Evolutionary conservation across 2,113 vertebrate genomes (phyloP).

Genomic region (Anguilla rostrata): DNA sequence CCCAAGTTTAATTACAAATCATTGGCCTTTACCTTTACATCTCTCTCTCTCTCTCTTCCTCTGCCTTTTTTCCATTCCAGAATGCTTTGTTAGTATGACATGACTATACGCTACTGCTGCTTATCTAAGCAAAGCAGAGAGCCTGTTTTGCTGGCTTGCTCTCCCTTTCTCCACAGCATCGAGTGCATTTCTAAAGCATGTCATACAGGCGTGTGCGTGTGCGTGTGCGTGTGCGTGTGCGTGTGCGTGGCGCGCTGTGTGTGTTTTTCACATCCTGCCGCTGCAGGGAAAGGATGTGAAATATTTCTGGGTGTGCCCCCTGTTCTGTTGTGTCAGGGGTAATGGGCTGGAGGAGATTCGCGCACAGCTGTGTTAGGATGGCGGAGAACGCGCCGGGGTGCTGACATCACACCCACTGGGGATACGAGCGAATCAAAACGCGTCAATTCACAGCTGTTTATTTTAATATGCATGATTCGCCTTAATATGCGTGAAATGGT

Average conservation of each 20-base stretch:
- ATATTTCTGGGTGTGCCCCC: not conserved
- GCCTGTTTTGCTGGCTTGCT: too few relatives aligned
- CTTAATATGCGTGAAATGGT: too few relatives aligned
- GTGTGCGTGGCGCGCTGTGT: not conserved
- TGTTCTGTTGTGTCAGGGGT: not conserved
- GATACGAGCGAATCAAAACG: too few relatives aligned
- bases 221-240: conserved; percentile 35
- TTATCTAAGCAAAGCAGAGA: too few relatives aligned
- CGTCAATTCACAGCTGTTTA: too few relatives aligned
- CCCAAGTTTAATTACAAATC: too few relatives aligned
- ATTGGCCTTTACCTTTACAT: not conserved
- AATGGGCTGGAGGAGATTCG: not conserved
- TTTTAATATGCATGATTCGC: too few relatives aligned
- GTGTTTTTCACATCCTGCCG: not conserved
- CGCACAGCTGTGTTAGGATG: not conserved
- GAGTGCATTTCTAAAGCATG: too few relatives aligned
- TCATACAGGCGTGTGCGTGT: too few relatives aligned
- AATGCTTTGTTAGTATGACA: too few relatives aligned
- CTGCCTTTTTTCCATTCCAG: conserved; percentile 16
- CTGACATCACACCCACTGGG: not conserved
- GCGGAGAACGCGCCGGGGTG: not conserved
- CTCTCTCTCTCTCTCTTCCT: not conserved
- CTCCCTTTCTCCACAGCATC: too few relatives aligned
- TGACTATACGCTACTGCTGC: too few relatives aligned
- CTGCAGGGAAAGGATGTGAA: not conserved